Conservation (phyloP, 2,113 vertebrate genomes). For the Malurus alboscapulatus region DNA sequence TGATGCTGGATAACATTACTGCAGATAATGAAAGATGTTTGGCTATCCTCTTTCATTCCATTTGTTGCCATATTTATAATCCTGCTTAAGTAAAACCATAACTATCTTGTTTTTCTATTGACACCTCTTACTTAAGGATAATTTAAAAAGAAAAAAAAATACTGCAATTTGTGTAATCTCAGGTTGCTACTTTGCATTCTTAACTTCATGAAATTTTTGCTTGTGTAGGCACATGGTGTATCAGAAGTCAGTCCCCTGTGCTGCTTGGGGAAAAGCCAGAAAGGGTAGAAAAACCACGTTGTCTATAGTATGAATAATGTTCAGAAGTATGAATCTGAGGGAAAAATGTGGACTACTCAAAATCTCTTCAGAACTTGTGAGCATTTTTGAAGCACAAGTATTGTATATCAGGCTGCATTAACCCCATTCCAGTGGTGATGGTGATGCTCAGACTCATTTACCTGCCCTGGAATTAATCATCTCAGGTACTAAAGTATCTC, state of each 20-base stretch:
- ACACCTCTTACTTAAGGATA: not conserved
- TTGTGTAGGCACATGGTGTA: not conserved
- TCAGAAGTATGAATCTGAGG: not conserved
- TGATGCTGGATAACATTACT: not conserved
- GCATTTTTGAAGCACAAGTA: not conserved
- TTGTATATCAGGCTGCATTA: not conserved
- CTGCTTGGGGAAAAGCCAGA: not conserved
- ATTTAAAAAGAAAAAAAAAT: not conserved
- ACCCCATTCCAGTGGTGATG: not conserved
- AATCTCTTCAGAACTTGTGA: not conserved
- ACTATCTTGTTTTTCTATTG: not conserved
- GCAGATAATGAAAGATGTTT: not conserved
- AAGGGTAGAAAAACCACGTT: not conserved
- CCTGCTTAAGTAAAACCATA: not conserved
- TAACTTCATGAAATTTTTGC: not conserved
- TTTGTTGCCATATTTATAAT: not conserved
- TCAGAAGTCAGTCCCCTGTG: not conserved
- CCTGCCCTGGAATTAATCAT: not conserved
- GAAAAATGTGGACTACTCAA: not conserved
- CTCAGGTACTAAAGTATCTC: not conserved
- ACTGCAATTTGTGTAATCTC: not conserved
- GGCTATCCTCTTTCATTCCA: not conserved
- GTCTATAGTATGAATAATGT: not conserved
- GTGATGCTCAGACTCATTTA: not conserved
- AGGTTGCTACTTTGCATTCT: not conserved